Evolutionary conservation across 1,140 invertebrate genomes (phyloP).

Genomic region (Pseudomyrmex dendroicus): DNA sequence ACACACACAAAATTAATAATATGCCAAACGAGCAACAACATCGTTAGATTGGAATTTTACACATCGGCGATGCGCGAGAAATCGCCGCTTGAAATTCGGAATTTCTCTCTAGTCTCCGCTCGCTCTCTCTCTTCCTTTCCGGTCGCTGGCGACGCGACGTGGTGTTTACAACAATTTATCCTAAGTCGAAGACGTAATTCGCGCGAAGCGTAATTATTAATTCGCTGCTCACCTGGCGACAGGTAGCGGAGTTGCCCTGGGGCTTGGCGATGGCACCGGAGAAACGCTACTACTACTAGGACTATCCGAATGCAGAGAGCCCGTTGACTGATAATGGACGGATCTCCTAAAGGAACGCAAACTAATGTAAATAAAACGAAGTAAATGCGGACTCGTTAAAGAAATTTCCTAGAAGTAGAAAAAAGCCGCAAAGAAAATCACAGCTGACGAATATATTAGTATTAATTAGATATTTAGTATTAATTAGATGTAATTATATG

Average conservation of each 20-base stretch:
- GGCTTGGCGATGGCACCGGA: conserved; percentile 93
- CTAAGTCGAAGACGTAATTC: conserved; percentile 15
- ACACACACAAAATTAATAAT: conserved; percentile 41
- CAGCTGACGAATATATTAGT: background rate
- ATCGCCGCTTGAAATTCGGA: background rate
- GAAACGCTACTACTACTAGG: conserved; percentile 93
- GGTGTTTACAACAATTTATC: conserved; percentile 5
- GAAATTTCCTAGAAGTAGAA: too few species aligned
- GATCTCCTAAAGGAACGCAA: conserved; percentile 86
- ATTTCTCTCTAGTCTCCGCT: background rate
- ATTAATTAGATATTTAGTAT: background rate
- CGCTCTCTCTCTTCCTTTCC: background rate
- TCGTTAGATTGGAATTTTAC: too few species aligned
- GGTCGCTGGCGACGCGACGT: too few species aligned
- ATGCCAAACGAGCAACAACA: background rate
- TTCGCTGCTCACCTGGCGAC: conserved; percentile 76
- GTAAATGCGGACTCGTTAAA: too few species aligned
- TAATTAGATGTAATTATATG: too few species aligned
- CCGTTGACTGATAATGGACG: conserved; percentile 93
- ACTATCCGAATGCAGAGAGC: conserved; percentile 93
- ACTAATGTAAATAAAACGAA: background rate
- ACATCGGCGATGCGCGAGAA: too few species aligned
- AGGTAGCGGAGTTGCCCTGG: conserved; percentile 89
- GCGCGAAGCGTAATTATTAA: background rate
- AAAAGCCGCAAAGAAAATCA: background rate